Base-by-base conservation (phyloP, 2,888 invertebrate species). In the Drosophila anceps region DNA sequence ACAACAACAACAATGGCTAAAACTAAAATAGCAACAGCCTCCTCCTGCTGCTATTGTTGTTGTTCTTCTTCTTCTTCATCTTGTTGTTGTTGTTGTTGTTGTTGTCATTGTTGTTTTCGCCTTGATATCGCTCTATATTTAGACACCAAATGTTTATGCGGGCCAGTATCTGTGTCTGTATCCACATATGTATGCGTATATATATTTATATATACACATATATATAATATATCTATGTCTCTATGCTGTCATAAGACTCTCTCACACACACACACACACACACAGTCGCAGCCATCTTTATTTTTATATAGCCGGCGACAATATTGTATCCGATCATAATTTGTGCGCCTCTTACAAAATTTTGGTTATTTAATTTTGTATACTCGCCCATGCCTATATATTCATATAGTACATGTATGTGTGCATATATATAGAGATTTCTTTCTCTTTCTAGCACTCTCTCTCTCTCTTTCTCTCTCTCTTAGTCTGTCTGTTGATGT, bases 251-350 rank as follows among this genome's bases (percentile, higher is more conserved):
- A 81, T 80, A 76, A 68, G 65, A 85, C 29, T 31, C n/a, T n/a
- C n/a, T n/a, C 48, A 2, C 48, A 12, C 68, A 67, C 29, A 65
- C n/a, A 65, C 29, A 35, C 18, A 29, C 6, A 29, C 18, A 59
- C 41, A 67, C 18, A 62, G 20, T 63, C 51, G 58, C 48, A 55
- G 43, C 20, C 63, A 74, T 41, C 44, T 57, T 59, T 83, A 67
- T 81, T 65, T 86, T 68, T 79, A 69, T 82, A 76, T 83, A 81
- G 84, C 82, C 84, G 85, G 87, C 90, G 73, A 84, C 76, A 86
- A 73, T 73, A 60, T 78, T 77, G 54, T 65, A 72, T 78, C 83
- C 66, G 69, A 86, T 85, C 84, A 84, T 89, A 84, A 87, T 84
- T 89, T 75, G 29, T 33, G 27, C 43, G 66, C 39, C 57, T 76